Base-by-base conservation (phyloP, 2,888 invertebrate species). In the Dryococelus australis region DNA sequence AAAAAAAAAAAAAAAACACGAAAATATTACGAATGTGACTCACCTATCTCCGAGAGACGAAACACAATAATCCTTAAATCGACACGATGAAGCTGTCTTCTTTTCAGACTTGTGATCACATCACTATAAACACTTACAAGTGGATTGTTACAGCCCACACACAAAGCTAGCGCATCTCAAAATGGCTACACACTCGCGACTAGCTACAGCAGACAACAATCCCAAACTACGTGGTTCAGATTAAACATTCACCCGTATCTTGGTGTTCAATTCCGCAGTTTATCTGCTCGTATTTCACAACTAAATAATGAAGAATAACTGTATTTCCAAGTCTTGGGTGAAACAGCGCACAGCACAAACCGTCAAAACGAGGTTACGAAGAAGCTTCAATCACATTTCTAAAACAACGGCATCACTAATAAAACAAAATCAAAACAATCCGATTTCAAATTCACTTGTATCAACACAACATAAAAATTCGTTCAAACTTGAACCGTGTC, bases 141-240 rank as follows among this genome's bases (percentile, higher is more conserved):
- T 65, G 65, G 65, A 65, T 65, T 65, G 65, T 65, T 65, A 65
- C 65, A n/a, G 20, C n/a, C 20, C 20, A 65, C 65, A 65, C 65
- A 65, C 65, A 65, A 65, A 65, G 65, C 65, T 65, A 65, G 65
- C 65, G 83, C 43, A 83, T 43, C 83, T 83, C 83, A 83, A 83
- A 83, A 83, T 83, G 83, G 83, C 83, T 83, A 83, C 83, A 83
- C 83, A 83, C 83, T 83, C 65, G 65, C 65, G 65, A 65, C 65
- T 65, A n/a, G 65, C 65, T 12, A 51, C 51, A 51, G 51, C 51
- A 51, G 65, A 65, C 65, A 65, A 65, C 65, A 65, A 65, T 65
- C 65, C n/a, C 24, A 24, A 24, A 65, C 65, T 65, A 65, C 65
- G 65, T 65, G 24, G 65, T n/a, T 65, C 65, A 65, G n/a, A 65